phyloP scores from a whole-genome alignment of 2,888 invertebrate species.

The Dryobota labecula region DNA sequence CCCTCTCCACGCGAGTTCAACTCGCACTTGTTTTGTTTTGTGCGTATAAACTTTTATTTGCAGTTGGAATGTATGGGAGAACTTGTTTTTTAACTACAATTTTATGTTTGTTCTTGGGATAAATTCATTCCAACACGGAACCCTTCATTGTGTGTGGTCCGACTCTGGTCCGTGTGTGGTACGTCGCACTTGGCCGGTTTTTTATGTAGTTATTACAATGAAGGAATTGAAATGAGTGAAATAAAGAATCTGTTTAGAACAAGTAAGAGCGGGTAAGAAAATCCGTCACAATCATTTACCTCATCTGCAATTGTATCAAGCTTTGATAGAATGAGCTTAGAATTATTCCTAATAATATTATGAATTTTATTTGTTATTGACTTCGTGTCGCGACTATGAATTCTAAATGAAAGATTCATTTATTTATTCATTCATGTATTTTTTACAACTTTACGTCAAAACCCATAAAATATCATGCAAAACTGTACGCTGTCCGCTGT shows the following conservation, averaged over 20 bases:
- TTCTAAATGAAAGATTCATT: too few relatives aligned
- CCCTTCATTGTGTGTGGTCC: too few relatives aligned
- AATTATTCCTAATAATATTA: background rate
- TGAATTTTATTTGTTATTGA: background rate
- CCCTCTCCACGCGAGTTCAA: too few relatives aligned
- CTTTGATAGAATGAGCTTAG: conserved; percentile 3
- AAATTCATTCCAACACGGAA: too few relatives aligned
- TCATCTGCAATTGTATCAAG: background rate
- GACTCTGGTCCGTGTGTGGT: too few relatives aligned
- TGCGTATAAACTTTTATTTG: too few relatives aligned
- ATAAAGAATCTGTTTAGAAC: background rate
- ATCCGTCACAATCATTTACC: background rate
- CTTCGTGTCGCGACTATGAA: background rate
- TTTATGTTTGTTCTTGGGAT: too few relatives aligned
- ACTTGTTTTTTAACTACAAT: too few relatives aligned
- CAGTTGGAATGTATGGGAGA: too few relatives aligned
- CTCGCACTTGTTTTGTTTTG: too few relatives aligned
- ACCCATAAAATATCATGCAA: background rate
- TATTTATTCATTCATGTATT: background rate
- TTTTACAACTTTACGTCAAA: background rate
- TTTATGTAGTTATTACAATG: background rate
- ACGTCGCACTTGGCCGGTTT: too few relatives aligned
- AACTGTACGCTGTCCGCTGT: background rate
- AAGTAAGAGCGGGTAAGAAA: background rate
- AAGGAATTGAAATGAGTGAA: background rate